Percentiles rank a stretch among this genome's conserved stretches.
These are phyloP conservation scores for Cassiopea andromeda DNA, from an alignment of 30 jellyfish, hydroid and myxozoan species.

Conservation along the genomic window DNA sequence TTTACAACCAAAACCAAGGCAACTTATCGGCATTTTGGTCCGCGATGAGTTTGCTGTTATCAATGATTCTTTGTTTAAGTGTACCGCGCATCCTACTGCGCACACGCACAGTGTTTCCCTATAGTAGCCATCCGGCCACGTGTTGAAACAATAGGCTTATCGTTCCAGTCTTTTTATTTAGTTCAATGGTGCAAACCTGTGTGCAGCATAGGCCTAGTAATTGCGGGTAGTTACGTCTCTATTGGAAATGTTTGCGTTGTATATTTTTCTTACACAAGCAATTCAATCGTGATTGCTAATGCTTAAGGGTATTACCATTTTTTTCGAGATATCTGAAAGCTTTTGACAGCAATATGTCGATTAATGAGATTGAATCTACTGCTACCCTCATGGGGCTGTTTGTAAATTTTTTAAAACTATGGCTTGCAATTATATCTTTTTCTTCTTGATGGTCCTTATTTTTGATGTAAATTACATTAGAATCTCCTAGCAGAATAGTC, in stretches of 20 bases:
- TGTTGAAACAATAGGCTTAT: no score
- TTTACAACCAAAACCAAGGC: no score
- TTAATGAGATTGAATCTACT: slow-evolving; percentile 15
- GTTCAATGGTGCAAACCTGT: background rate
- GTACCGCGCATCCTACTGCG: no score
- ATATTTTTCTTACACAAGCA: background rate
- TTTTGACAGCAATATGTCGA: slow-evolving; percentile 29
- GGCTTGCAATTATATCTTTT: slow-evolving; percentile 32
- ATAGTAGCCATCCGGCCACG: no score
- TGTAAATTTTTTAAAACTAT: slow-evolving; percentile 10
- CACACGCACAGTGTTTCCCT: no score
- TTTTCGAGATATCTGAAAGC: slow-evolving; percentile 20
- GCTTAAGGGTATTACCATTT: slow-evolving; percentile 17
- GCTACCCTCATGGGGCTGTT: slow-evolving; percentile 17
- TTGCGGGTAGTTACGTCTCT: slow-evolving; percentile 57
- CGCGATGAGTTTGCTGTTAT: no score
- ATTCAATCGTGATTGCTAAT: slow-evolving; percentile 44
- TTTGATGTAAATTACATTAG: slow-evolving; percentile 16
- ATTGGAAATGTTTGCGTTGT: slow-evolving; percentile 17
- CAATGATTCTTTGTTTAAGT: no score
- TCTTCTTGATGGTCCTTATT: slow-evolving; percentile 22
- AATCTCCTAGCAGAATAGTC: slow-evolving; percentile 47
- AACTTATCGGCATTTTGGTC: no score
- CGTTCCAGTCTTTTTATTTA: no score
- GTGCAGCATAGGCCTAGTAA: slow-evolving; percentile 28